Base-by-base conservation (phyloP, 2,888 invertebrate genomes). In the Spatulosminthurus flaviceps region DNA sequence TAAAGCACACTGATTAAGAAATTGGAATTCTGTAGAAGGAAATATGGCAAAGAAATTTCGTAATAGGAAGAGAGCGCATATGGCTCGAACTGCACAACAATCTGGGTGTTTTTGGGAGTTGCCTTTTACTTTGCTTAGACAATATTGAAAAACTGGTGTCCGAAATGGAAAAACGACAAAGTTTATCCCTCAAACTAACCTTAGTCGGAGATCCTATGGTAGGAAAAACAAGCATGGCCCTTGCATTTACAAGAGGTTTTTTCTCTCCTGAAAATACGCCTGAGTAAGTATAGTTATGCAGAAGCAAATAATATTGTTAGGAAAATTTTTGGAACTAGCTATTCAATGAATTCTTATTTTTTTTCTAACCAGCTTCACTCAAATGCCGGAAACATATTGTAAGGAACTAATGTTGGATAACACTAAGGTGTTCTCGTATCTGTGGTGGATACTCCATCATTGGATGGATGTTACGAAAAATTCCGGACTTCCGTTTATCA, bases 111-210 rank as follows among this genome's bases (percentile, higher is more conserved):
- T n/a, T n/a, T n/a, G n/a, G n/a, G n/a, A n/a, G n/a, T n/a, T n/a
- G n/a, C n/a, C n/a, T n/a, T n/a, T n/a, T n/a, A n/a, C n/a, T n/a
- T n/a, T n/a, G n/a, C n/a, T n/a, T n/a, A n/a, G n/a, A n/a, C n/a
- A n/a, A 76, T 77, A n/a, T 26, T 28, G 24, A 26, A 69, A 2
- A 67, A 66, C n/a, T n/a, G 19, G 41, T 60, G 26, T 71, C 73
- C 22, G 70, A 76, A 26, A 77, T 77, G 34, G 79, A 79, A 28
- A 70, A 69, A 43, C 43, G 74, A 21, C 61, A 60, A 61, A 61
- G 61, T 61, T 74, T 74, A 21, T 60, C 74, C 13, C 21, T 74
- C 2, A 74, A 61, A 61, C 29, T 74, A 19, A 61, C 51, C 5
- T 0, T 74, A 0, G 74, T 74, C 0, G 74, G 74, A 0, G 74